Evolutionary conservation across 2,888 invertebrate species (phyloP).

Genomic region (Cryptocephalus moraei): DNA sequence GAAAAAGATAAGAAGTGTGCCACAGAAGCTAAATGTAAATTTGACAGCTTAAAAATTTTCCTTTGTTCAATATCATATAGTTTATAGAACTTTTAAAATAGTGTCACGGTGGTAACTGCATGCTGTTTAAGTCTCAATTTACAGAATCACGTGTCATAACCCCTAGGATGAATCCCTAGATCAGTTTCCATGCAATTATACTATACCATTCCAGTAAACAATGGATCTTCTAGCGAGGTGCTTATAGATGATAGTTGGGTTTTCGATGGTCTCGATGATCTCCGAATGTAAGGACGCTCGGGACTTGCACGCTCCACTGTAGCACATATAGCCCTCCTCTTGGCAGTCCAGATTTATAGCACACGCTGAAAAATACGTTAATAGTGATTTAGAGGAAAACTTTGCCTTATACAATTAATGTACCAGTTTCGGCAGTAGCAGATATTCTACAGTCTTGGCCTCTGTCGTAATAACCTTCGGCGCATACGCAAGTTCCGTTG

Average conservation of each 20-base stretch:
- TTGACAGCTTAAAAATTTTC: no score
- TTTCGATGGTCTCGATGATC: no score
- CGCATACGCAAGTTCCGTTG: conserved; percentile 15
- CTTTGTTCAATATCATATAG: no score
- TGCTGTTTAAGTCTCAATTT: no score
- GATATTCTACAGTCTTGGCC: conserved; percentile 18
- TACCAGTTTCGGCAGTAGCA: conserved; percentile 6
- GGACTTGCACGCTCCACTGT: conserved; percentile 15
- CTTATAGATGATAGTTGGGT: no score
- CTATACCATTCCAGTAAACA: not conserved
- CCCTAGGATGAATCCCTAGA: no score
- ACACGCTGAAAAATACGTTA: conserved; percentile 15
- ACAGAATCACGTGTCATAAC: no score
- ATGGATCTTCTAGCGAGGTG: not conserved
- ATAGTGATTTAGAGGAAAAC: conserved; percentile 2
- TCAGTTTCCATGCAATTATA: not conserved
- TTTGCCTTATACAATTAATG: conserved; percentile 1
- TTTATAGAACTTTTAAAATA: no score
- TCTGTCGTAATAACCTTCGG: conserved; percentile 18
- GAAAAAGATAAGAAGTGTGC: no score
- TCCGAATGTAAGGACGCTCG: no score
- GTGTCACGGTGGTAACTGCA: no score
- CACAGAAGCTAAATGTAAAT: no score
- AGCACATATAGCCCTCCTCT: conserved; percentile 5
- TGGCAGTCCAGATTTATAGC: conserved; percentile 20